A percentile compares a stretch with the other conserved stretches of the same genome.
These are phyloP conservation scores for Neoaliturus tenellus DNA, from an alignment of 2,888 invertebrate genomes.

Conservation along the genomic window DNA sequence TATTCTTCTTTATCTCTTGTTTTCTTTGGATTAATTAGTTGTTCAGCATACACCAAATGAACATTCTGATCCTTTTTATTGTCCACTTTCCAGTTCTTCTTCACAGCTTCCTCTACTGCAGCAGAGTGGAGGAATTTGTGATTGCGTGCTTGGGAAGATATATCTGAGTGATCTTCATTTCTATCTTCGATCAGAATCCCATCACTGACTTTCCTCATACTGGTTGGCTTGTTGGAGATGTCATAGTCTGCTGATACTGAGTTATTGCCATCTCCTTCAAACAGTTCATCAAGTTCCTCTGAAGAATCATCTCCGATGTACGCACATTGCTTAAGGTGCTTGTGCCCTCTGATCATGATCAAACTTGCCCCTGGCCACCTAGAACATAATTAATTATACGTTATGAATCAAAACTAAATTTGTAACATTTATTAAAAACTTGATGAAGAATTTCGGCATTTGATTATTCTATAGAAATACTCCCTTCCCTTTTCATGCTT, in stretches of 20 bases:
- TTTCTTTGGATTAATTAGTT: slow-evolving; percentile 59
- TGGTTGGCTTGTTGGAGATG: slow-evolving; percentile 78
- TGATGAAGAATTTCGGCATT: not conserved
- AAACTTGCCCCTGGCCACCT: slow-evolving; percentile 87
- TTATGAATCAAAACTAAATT: no score
- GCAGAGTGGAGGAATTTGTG: not conserved
- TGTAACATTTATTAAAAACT: no score
- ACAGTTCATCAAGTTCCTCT: slow-evolving; percentile 83
- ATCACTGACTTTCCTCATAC: slow-evolving; percentile 79
- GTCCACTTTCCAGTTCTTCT: slow-evolving; percentile 49
- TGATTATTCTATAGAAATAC: not conserved
- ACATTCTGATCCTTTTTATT: slow-evolving; percentile 69
- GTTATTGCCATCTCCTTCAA: slow-evolving; percentile 69
- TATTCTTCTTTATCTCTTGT: slow-evolving; percentile 60
- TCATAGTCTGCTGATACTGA: slow-evolving; percentile 71
- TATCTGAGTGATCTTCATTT: slow-evolving; percentile 68
- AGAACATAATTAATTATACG: slow-evolving; percentile 53
- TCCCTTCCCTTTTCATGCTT: no score
- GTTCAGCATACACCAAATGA: slow-evolving; percentile 63
- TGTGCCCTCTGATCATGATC: slow-evolving; percentile 85
- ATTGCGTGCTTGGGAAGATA: slow-evolving; percentile 35
- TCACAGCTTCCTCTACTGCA: not conserved
- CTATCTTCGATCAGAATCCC: slow-evolving; percentile 78
- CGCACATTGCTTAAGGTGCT: slow-evolving; percentile 85
- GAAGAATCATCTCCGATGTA: slow-evolving; percentile 89